Evolutionary conservation across 2,113 vertebrate genomes (phyloP), one percentile per base, ranked within the genome.

Genomic region (Nyctereutes procyonoides): DNA sequence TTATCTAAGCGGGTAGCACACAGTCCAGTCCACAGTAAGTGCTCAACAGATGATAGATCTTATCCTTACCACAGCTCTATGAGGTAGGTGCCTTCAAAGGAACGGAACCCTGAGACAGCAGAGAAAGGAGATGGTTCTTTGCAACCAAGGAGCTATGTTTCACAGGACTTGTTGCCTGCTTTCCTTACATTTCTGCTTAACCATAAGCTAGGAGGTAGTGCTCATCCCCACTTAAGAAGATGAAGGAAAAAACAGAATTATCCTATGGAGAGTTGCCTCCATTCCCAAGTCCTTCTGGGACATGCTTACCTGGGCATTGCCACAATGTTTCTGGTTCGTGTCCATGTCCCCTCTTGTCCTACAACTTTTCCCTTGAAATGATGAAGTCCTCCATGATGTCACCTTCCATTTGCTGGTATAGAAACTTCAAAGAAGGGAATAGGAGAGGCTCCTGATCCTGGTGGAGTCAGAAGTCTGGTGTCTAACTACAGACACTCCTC

Each of bases 191-290:
- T 81, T 90, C 32, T 87, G 24, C 67, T 94, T 83, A 87, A 28
- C 5, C 56, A 80, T 17, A 80, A 92, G 12, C n/a, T 74, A 76
- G 63, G 22, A 65, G 28, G 92, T 28, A 81, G 22, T 77, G 53
- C 20, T 96, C 73, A 80, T 85, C 38, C 56, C n/a, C 30, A 35
- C 35, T 69, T 76, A 89, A 85, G 11, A 60, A 84, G 16, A 93
- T 51, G n/a, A 94, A 20, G 71, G 88, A 89, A 96, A 97, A 97
- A 94, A 26, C n/a, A 65, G 53, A 79, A 92, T 51, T 81, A 82
- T 81, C 15, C 48, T 14, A 32, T 53, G 56, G 32, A 32, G 11
- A 71, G 15, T 93, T 92, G 86, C 20, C 35, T 95, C 51, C 67
- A 43, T 92, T 82, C 62, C 56, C 69, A 2, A 56, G 30, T 62